A percentile compares a stretch with the other conserved stretches of the same genome.
These are phyloP conservation scores for Spheniscus mendiculus DNA, from an alignment of 2,113 vertebrate species.

Conservation along the genomic window DNA sequence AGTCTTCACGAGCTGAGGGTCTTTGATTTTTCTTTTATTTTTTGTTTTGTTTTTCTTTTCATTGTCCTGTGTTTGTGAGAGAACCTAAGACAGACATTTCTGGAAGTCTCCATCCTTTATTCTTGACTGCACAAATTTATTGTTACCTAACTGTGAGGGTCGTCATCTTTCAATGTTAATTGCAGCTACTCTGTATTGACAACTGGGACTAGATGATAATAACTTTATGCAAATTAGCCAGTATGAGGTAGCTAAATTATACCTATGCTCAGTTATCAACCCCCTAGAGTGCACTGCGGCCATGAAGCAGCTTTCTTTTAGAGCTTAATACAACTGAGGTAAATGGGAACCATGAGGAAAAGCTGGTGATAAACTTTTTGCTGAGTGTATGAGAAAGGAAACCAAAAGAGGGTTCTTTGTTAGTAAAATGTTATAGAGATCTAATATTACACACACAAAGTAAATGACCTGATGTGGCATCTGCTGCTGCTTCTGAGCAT, in stretches of 20 bases:
- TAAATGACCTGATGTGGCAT: neutral
- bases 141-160: neutral
- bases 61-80: neutral
- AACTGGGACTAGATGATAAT: neutral
- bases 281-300: neutral
- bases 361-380: neutral
- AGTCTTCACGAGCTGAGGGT: neutral
- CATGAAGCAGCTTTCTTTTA: neutral
- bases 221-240: neutral
- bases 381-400: neutral
- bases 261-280: neutral
- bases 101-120: neutral
- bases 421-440: neutral
- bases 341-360: neutral
- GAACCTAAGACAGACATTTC: neutral
- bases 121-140: neutral
- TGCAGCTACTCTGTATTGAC: neutral
- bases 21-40: neutral
- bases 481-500: neutral
- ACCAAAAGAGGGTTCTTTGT: rapidly evolving
- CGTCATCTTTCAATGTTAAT: neutral
- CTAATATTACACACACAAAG: neutral
- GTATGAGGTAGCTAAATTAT: neutral
- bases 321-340: neutral
- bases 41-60: neutral